Evolutionary conservation across 2,888 invertebrate genomes (phyloP).

Genomic region (Drosophila leonis): DNA sequence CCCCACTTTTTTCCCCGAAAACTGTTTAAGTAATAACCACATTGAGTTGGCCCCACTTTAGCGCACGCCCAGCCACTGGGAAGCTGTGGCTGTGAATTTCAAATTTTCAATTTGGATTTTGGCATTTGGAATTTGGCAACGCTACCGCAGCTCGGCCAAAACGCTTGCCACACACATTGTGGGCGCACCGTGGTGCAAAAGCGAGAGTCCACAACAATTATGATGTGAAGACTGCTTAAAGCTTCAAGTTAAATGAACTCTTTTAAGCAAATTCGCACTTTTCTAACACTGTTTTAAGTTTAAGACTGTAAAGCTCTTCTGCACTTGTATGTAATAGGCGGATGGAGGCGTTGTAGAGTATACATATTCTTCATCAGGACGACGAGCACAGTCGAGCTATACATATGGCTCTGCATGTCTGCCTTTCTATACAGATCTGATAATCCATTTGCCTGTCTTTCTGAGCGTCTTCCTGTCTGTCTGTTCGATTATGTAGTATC

Average conservation of each 20-base stretch:
- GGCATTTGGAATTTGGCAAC: constrained; percentile 13
- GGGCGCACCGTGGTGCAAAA: constrained; percentile 52
- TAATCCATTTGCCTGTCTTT: no score
- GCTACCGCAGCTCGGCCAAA: background rate
- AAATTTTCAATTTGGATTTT: constrained; percentile 36
- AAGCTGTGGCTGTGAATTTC: constrained; percentile 35
- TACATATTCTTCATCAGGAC: no score
- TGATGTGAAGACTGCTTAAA: background rate
- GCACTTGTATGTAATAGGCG: no score
- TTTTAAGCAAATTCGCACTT: background rate
- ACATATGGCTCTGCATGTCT: no score
- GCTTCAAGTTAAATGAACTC: background rate
- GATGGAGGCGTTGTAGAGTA: no score
- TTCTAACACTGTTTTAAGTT: background rate
- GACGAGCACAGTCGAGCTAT: no score
- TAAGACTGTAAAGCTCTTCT: background rate
- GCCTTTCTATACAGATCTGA: no score
- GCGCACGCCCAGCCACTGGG: constrained; percentile 34
- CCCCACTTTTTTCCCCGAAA: constrained; percentile 12
- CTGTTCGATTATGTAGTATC: no score
- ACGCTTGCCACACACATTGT: constrained; percentile 37
- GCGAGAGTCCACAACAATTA: background rate
- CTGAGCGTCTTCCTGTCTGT: no score
- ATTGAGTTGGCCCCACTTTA: constrained; percentile 41
- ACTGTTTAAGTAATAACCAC: constrained; percentile 57